These are phyloP conservation scores for Nestor notabilis DNA, from an alignment of 2,113 vertebrate genomes.

Conservation along the genomic window DNA sequence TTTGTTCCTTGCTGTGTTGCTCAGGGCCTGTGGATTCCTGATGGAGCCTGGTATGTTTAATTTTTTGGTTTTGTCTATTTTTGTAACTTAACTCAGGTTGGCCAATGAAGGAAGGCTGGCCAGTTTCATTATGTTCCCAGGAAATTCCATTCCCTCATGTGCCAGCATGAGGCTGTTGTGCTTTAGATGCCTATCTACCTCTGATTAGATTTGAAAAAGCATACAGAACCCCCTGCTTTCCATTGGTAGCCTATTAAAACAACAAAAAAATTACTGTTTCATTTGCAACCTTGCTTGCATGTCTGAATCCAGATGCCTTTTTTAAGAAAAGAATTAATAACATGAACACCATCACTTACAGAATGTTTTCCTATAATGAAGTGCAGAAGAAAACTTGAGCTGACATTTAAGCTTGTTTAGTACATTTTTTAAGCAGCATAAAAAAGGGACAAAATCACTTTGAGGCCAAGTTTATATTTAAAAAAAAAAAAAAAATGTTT, in stretches of 20 bases:
- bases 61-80: slow-evolving; percentile 16
- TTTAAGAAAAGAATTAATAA: background rate
- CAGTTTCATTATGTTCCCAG: slow-evolving; percentile 25
- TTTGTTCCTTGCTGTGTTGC: background rate
- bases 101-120: background rate
- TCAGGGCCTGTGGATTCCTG: background rate
- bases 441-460: background rate
- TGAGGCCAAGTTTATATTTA: background rate
- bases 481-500: background rate
- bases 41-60: background rate
- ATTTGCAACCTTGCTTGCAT: background rate
- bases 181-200: slow-evolving; percentile 52
- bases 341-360: background rate
- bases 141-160: slow-evolving; percentile 41
- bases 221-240: background rate
- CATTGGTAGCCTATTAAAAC: slow-evolving; percentile 15
- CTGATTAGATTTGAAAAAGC: slow-evolving; percentile 40
- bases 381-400: background rate
- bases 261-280: background rate
- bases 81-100: background rate
- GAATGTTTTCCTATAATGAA: background rate
- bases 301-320: background rate
- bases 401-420: background rate
- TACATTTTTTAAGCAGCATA: background rate
- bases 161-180: background rate